Evolutionary conservation across 2,113 vertebrate genomes (phyloP).

Genomic region (Tenrec ecaudatus): DNA sequence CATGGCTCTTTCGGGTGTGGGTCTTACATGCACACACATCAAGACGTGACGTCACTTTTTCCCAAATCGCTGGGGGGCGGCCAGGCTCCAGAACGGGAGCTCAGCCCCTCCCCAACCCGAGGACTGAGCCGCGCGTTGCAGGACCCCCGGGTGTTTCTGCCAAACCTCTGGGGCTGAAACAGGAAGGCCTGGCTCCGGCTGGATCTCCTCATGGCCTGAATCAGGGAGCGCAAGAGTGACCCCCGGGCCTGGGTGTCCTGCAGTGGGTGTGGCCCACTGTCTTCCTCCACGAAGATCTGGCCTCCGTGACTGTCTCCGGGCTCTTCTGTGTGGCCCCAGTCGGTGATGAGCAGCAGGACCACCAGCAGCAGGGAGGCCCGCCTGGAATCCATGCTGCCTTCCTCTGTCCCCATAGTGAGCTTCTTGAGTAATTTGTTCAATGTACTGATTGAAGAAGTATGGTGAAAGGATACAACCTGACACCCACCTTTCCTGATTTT

Average conservation of each 20-base stretch:
- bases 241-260: slow-evolving; percentile 82
- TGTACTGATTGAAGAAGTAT: no score
- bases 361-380: slow-evolving; percentile 18
- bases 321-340: not conserved
- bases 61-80: slow-evolving; percentile 94
- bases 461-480: no score
- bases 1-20: not conserved
- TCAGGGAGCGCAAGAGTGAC: slow-evolving; percentile 79
- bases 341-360: slow-evolving; percentile 6
- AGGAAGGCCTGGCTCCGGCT: slow-evolving; percentile 87
- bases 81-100: slow-evolving; percentile 93
- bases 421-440: no score
- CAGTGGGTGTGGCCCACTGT: not conserved
- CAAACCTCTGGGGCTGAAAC: slow-evolving; percentile 93
- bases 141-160: slow-evolving; percentile 84
- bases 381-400: slow-evolving; percentile 67
- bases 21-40: slow-evolving; percentile 43
- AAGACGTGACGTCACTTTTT: slow-evolving; percentile 84
- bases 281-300: slow-evolving; percentile 48
- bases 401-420: no score
- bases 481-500: no score
- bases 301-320: not conserved
- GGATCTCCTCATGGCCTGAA: slow-evolving; percentile 83
- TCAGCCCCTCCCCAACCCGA: slow-evolving; percentile 86
- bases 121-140: slow-evolving; percentile 86